Evolutionary conservation across 2,888 invertebrate species (phyloP).

Genomic region (Microctonus hyperodae): DNA sequence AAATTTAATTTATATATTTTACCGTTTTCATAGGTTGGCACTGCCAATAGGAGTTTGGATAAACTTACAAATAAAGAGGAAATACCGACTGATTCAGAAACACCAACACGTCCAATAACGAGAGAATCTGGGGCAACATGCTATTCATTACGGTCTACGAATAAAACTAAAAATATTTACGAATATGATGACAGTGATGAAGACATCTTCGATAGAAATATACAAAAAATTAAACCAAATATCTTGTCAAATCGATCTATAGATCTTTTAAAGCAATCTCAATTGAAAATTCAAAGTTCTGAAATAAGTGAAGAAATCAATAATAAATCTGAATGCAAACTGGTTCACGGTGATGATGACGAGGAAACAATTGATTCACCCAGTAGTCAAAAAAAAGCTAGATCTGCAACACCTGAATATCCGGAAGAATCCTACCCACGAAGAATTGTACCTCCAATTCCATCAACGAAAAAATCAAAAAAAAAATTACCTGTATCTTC

Average conservation of each 20-base stretch:
- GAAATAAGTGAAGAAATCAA: neutral
- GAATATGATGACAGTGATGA: slow-evolving; percentile 38
- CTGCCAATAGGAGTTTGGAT: slow-evolving; percentile 44
- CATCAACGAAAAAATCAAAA: neutral
- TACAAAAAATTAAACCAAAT: slow-evolving; percentile 33
- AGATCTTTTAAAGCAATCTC: neutral
- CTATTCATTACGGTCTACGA: neutral
- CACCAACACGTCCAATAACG: neutral
- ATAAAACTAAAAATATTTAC: slow-evolving; percentile 24
- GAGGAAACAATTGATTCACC: neutral
- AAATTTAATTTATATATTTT: slow-evolving; percentile 33
- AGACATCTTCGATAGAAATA: slow-evolving; percentile 23
- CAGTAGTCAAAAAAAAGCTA: neutral
- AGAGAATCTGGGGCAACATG: neutral
- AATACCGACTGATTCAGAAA: slow-evolving; percentile 24
- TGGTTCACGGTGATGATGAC: neutral
- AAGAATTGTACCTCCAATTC: neutral
- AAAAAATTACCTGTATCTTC: neutral
- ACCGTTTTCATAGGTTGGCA: slow-evolving; percentile 50
- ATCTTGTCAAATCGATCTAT: neutral
- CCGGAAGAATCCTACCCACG: neutral
- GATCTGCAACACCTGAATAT: slow-evolving; percentile 11
- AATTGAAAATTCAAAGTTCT: neutral
- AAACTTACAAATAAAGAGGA: slow-evolving; percentile 28
- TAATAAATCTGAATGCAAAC: neutral